phyloP scores from a whole-genome alignment of 2,797 vertebrate genomes.

The Discoglossus pictus region DNA sequence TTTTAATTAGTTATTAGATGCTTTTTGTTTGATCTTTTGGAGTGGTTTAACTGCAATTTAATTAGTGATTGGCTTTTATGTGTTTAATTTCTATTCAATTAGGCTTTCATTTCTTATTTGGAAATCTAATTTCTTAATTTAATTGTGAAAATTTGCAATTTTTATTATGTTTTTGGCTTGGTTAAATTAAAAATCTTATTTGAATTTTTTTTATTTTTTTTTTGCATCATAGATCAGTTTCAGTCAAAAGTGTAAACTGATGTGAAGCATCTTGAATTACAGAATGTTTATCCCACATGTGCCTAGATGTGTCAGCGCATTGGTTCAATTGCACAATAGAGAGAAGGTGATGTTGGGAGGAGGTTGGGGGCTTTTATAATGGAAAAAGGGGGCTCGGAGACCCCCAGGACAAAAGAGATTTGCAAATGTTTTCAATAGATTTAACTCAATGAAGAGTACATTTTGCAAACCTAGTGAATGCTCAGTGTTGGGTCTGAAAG shows the following conservation, averaged over 20 bases:
- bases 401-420: conserved; percentile 79
- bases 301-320: conserved; percentile 41
- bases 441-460: conserved; percentile 76
- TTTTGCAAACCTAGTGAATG: conserved; percentile 62
- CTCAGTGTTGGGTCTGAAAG: conserved; percentile 66
- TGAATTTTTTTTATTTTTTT: too few species aligned
- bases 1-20: too few species aligned
- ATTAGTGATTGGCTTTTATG: too few species aligned
- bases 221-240: conserved; percentile 24
- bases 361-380: conserved; percentile 67
- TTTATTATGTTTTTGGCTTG: too few species aligned
- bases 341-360: conserved; percentile 68
- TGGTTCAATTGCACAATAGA: conserved; percentile 70
- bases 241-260: conserved; percentile 29
- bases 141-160: too few species aligned
- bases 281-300: conserved; percentile 63
- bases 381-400: conserved; percentile 70
- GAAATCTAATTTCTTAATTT: too few species aligned
- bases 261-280: conserved; percentile 64
- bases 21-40: too few species aligned
- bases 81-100: too few species aligned
- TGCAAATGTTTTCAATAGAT: conserved; percentile 81
- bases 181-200: too few species aligned
- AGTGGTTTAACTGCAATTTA: too few species aligned
- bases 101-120: too few species aligned